Percentiles rank a stretch among this genome's conserved stretches.
phyloP scores from a whole-genome alignment of 2,113 vertebrate species.

The Anolis carolinensis region DNA sequence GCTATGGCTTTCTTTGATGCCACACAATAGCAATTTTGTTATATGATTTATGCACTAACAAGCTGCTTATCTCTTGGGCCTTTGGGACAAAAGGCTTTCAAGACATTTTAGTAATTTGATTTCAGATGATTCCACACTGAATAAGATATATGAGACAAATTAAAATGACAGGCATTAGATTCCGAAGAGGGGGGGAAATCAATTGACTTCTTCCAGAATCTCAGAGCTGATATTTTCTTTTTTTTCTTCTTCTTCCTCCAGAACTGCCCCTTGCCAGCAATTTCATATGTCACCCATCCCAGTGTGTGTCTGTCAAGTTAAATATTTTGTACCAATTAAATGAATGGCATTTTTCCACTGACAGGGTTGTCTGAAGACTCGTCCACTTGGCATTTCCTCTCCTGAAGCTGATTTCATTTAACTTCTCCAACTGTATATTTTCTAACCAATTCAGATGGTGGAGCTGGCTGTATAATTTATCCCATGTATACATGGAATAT shows the following conservation, averaged over 20 bases:
- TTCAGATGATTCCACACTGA: slow-evolving; percentile 3
- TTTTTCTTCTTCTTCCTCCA: background rate
- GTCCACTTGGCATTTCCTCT: background rate
- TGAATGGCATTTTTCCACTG: background rate
- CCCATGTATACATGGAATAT: background rate
- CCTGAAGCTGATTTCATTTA: slow-evolving; percentile 11
- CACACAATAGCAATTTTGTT: background rate
- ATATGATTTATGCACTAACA: background rate
- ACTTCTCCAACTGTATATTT: slow-evolving; percentile 4
- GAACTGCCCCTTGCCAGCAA: background rate
- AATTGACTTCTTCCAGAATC: slow-evolving; percentile 14
- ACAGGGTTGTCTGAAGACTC: background rate
- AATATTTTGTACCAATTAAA: slow-evolving; percentile 28
- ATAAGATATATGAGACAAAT: slow-evolving; percentile 4
- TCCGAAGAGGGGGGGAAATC: background rate
- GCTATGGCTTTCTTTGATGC: background rate
- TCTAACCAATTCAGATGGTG: background rate
- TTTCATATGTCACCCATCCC: slow-evolving; percentile 2
- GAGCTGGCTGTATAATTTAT: background rate
- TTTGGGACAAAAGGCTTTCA: background rate
- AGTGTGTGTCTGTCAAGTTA: slow-evolving; percentile 9
- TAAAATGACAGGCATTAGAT: slow-evolving; percentile 14
- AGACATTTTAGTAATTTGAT: background rate
- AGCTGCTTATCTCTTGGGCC: background rate
- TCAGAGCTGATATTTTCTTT: background rate